Evolutionary conservation across 2,113 vertebrate genomes (phyloP), one percentile per base, ranked within the genome.

Genomic region (Notothenia rossii): DNA sequence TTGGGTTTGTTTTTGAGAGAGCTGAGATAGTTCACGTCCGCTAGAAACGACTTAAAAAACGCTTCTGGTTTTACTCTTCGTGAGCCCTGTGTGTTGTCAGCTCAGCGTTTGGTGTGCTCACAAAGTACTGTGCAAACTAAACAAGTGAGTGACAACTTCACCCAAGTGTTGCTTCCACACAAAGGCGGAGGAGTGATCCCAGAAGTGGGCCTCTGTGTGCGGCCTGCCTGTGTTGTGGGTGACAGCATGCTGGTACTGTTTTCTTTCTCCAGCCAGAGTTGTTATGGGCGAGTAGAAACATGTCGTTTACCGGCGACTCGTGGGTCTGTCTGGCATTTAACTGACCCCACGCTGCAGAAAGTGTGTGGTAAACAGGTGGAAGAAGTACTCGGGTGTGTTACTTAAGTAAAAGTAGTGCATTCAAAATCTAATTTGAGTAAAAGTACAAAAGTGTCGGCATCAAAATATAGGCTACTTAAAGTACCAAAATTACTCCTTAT

Each of bases 171-270:
- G 51, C 62, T 68, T 67, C 90, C 80, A 56, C 89, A 84, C 88
- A 88, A 86, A 77, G 63, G 61, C 55, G 56, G 18, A n/a, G 51
- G 10, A 25, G 11, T 59, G 70, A 56, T 17, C 36, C 36, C 62
- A 48, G 73, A 50, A 86, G 62, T 48, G 89, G 92, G 89, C 88
- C 86, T 64, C 87, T 29, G 36, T n/a, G 75, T 48, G 2, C 1
- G 81, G 86, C 81, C 83, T 76, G 86, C 63, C 20, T 84, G 36
- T 82, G 87, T 60, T 74, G 78, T 70, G 79, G 84, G 66, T 86
- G 90, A 86, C 87, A 89, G 74, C 86, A 58, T 64, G 83, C 83
- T 80, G 74, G 50, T 54, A 14, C 70, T 73, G 86, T 87, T 86
- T 77, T 80, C 64, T 51, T 66, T 61, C 61, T 61, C 56, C 75